Percentiles rank a stretch among this genome's conserved stretches.
Evolutionary conservation across 2,113 vertebrate species (phyloP).

Genomic region (Ophiodon elongatus): DNA sequence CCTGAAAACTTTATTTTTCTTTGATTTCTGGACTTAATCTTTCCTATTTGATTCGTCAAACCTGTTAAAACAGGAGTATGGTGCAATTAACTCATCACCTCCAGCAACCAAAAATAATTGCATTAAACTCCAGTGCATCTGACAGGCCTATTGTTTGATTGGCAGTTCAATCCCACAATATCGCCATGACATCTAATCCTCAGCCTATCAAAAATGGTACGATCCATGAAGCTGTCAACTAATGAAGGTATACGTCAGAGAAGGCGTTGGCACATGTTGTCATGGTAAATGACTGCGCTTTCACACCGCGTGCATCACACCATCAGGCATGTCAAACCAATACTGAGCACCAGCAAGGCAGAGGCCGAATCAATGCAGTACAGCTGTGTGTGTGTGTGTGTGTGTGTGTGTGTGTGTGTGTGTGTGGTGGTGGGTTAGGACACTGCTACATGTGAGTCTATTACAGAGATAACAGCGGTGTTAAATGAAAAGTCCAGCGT

Average conservation of each 20-base stretch:
- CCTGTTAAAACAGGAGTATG: background rate
- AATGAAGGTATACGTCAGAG: background rate
- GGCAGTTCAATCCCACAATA: background rate
- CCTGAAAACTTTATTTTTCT: background rate
- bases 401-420: constrained; percentile 15
- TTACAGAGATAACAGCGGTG: constrained; percentile 33
- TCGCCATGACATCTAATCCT: background rate
- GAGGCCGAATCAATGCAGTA: constrained; percentile 22
- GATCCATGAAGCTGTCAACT: constrained; percentile 5
- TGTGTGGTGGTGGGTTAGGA: background rate
- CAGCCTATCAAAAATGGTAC: background rate
- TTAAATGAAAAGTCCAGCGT: constrained; percentile 26
- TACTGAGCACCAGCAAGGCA: constrained; percentile 16
- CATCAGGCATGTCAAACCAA: background rate
- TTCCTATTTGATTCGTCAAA: background rate
- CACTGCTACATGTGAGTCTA: constrained; percentile 27
- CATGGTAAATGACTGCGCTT: constrained; percentile 8
- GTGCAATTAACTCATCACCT: background rate
- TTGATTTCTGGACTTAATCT: background rate
- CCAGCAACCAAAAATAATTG: background rate
- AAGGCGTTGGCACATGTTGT: background rate
- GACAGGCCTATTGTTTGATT: background rate
- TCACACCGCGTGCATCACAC: constrained; percentile 5
- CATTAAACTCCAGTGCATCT: background rate
- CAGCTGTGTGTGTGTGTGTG: background rate